Evolutionary conservation across 53 echinoderm and acorn worm species (phyloP).

Genomic region (Echinarachnius parma): DNA sequence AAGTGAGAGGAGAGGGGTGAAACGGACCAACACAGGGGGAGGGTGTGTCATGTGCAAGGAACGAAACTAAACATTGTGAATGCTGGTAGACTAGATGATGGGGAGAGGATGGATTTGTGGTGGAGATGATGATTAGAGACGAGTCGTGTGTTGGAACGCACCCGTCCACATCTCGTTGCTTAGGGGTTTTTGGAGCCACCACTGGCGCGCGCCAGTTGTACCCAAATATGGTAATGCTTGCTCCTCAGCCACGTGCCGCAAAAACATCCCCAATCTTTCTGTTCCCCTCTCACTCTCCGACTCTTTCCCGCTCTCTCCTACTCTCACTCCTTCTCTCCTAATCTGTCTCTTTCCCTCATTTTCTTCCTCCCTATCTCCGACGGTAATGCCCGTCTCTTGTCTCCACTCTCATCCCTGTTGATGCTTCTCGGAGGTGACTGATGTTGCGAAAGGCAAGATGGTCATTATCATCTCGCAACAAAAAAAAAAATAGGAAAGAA

Average conservation of each 20-base stretch:
- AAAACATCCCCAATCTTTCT: constrained; percentile 27
- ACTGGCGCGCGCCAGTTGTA: constrained; percentile 52
- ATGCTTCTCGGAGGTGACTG: constrained; percentile 17
- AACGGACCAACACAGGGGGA: too few relatives aligned
- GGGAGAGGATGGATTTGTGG: too few relatives aligned
- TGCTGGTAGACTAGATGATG: too few relatives aligned
- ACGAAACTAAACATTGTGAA: too few relatives aligned
- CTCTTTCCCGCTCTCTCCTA: constrained; percentile 1
- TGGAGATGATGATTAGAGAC: too few relatives aligned
- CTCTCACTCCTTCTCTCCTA: not conserved
- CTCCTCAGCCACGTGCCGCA: constrained; percentile 41
- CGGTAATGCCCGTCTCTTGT: constrained; percentile 6
- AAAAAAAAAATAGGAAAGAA: constrained; percentile 25
- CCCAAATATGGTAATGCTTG: constrained; percentile 44
- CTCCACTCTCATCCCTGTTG: not conserved
- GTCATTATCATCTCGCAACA: constrained; percentile 14
- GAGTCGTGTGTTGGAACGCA: too few relatives aligned
- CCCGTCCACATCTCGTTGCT: too few relatives aligned
- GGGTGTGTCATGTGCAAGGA: too few relatives aligned
- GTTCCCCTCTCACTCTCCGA: constrained; percentile 3
- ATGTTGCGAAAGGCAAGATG: constrained; percentile 20
- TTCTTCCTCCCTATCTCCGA: not conserved
- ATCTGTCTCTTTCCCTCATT: not conserved
- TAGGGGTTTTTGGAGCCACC: constrained; percentile 47
- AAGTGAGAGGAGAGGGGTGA: not conserved